Evolutionary conservation across 1,140 invertebrate genomes (phyloP).

Genomic region (Rhopalosiphum maidis): DNA sequence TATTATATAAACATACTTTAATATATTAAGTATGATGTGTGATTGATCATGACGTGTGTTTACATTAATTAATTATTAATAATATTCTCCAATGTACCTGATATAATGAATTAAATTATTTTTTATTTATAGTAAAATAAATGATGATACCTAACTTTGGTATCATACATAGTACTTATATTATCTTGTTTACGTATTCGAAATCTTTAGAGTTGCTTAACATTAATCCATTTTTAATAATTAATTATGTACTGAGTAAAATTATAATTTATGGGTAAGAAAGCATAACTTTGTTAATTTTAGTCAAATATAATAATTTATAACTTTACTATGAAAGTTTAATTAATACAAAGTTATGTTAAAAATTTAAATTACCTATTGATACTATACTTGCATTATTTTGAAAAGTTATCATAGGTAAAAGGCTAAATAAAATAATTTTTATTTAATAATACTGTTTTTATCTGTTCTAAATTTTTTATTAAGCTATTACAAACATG

Average conservation of each 20-base stretch:
- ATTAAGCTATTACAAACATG: not conserved
- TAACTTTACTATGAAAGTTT: not conserved
- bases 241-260: not conserved
- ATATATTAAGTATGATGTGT: no score
- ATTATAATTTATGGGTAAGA: not conserved
- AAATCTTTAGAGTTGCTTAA: not conserved
- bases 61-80: not conserved
- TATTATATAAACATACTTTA: no score
- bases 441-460: not conserved
- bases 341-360: not conserved
- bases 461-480: not conserved
- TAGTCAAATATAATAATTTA: not conserved
- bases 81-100: not conserved
- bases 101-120: not conserved
- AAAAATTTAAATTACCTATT: not conserved
- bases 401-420: not conserved
- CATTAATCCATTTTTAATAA: not conserved
- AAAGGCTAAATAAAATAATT: not conserved
- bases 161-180: not conserved
- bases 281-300: slow-evolving; percentile 14
- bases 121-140: not conserved
- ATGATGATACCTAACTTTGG: not conserved
- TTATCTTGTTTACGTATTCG: not conserved
- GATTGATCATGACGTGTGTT: not conserved
- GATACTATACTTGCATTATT: not conserved